Percentiles rank a stretch among this genome's conserved stretches.
These are phyloP conservation scores for Tadarida brasiliensis DNA, from an alignment of 2,797 vertebrate species.

Conservation along the genomic window DNA sequence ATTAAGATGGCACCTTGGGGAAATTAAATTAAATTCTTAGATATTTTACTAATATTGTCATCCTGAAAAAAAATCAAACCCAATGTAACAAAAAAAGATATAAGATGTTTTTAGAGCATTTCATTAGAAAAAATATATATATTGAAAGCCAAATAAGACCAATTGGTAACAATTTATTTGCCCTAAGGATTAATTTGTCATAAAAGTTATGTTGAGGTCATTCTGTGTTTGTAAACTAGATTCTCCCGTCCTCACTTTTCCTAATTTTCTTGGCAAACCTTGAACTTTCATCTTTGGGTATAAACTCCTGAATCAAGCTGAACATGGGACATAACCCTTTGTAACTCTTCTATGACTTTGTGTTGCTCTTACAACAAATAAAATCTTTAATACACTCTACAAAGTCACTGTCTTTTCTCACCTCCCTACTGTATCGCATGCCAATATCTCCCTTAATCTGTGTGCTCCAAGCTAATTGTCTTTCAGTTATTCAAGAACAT, in stretches of 20 bases:
- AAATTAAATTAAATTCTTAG: constrained; percentile 7
- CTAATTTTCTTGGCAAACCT: background rate
- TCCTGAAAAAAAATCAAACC: background rate
- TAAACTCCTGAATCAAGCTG: background rate
- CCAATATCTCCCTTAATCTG: background rate
- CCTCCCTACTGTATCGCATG: background rate
- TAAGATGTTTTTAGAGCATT: background rate
- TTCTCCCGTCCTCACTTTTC: background rate
- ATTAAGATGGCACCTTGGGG: background rate
- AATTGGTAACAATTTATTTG: background rate
- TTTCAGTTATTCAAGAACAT: background rate
- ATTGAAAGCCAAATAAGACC: background rate
- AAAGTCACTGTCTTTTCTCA: background rate
- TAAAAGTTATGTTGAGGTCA: background rate
- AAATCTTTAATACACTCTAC: background rate
- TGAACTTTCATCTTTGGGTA: background rate
- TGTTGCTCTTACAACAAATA: background rate
- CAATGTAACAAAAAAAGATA: background rate
- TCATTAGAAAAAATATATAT: background rate
- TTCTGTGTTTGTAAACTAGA: background rate
- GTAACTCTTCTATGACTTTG: background rate
- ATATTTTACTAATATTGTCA: background rate
- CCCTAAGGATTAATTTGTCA: background rate
- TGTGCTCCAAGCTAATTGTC: background rate
- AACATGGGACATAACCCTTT: background rate